These are phyloP conservation scores for Sarcophaga variegata DNA, from an alignment of 2,888 invertebrate genomes.

Conservation along the genomic window DNA sequence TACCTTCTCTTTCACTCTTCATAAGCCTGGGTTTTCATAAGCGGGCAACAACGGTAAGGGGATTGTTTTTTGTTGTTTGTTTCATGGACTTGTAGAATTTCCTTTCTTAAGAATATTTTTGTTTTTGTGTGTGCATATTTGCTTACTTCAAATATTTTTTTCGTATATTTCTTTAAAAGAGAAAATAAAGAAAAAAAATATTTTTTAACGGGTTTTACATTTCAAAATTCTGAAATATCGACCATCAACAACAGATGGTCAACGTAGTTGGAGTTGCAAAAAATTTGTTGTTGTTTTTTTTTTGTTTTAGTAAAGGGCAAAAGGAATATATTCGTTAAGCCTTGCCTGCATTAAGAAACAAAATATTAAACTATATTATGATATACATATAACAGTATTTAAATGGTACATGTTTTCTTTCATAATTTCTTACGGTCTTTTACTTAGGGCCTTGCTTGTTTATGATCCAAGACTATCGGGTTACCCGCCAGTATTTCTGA, in stretches of 20 bases:
- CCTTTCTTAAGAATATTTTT: constrained; percentile 52
- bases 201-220: background rate
- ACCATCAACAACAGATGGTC: constrained; percentile 57
- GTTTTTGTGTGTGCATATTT: constrained; percentile 6
- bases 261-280: constrained; percentile 48
- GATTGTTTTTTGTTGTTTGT: too few species aligned
- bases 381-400: too few species aligned
- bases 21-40: background rate
- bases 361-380: too few species aligned
- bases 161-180: background rate
- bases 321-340: background rate
- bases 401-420: too few species aligned
- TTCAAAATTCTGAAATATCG: constrained; percentile 50
- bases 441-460: too few species aligned
- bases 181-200: background rate
- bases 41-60: constrained; percentile 1
- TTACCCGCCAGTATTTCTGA: too few species aligned
- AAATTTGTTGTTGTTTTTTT: background rate
- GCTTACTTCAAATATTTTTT: background rate
- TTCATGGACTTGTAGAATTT: constrained; percentile 49
- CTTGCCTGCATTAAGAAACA: too few species aligned
- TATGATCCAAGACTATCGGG: too few species aligned
- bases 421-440: too few species aligned
- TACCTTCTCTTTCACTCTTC: background rate
- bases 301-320: background rate